Evolutionary conservation across 2,797 vertebrate genomes (phyloP).

Genomic region (Eutrigla gurnardus): DNA sequence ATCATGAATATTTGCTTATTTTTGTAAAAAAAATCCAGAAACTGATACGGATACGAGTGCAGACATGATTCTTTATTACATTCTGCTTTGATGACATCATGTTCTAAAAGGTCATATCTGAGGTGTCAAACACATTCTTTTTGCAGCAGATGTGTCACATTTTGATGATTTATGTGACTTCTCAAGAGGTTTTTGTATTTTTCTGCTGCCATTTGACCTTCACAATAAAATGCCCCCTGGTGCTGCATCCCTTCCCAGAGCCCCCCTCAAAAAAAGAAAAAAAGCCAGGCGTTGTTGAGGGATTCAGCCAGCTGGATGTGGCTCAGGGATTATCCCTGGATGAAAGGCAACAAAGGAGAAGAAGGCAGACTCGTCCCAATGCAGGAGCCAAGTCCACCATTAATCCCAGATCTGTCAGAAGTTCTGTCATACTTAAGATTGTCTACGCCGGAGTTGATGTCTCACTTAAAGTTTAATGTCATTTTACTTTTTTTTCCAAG

Average conservation of each 20-base stretch:
- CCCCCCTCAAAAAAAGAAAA: conserved; percentile 40
- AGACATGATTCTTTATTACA: too few species aligned
- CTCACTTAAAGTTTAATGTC: background rate
- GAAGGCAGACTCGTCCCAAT: conserved; percentile 10
- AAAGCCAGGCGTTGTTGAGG: conserved; percentile 28
- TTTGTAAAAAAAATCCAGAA: background rate
- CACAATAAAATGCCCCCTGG: conserved; percentile 21
- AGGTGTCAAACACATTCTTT: conserved; percentile 5
- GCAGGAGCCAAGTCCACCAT: conserved; percentile 20
- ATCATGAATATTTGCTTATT: conserved; percentile 2
- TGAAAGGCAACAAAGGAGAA: conserved; percentile 33
- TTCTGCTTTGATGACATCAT: background rate
- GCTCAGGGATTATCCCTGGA: conserved; percentile 51
- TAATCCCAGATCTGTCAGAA: conserved; percentile 29
- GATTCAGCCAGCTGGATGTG: conserved; percentile 44
- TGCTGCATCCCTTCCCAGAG: conserved; percentile 24
- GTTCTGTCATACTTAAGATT: background rate
- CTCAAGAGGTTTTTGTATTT: background rate
- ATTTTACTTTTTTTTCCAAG: background rate
- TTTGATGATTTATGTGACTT: conserved; percentile 2
- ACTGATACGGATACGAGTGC: background rate
- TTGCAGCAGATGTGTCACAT: conserved; percentile 8
- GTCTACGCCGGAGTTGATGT: conserved; percentile 7
- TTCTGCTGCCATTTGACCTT: conserved; percentile 38
- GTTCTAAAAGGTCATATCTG: background rate